Percentiles rank a stretch among this genome's conserved stretches.
Evolutionary conservation across 2,113 vertebrate species (phyloP).

Genomic region (Alaudala cheleensis): DNA sequence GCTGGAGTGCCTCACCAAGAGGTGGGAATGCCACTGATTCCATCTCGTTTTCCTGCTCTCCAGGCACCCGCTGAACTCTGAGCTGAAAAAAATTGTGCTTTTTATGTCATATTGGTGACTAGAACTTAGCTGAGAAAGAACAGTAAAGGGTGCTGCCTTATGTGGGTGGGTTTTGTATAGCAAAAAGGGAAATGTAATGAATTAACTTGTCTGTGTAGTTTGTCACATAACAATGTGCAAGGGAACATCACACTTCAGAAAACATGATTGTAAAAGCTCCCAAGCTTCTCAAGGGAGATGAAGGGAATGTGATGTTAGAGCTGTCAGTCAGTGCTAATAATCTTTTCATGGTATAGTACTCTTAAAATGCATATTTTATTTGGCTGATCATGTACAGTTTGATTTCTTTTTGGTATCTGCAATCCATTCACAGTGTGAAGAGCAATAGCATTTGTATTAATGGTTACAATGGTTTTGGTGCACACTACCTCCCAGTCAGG

Average conservation of each 20-base stretch:
- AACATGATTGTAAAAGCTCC: not conserved
- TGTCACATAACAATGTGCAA: not conserved
- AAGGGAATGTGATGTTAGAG: not conserved
- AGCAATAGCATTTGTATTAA: fast-evolving
- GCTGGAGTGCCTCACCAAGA: not conserved
- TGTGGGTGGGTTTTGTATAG: not conserved
- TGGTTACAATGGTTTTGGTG: not conserved
- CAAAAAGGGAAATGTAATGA: not conserved
- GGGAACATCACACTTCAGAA: not conserved
- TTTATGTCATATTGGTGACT: not conserved
- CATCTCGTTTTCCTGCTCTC: not conserved
- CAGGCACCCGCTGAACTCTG: not conserved
- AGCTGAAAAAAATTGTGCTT: not conserved
- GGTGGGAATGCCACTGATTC: not conserved
- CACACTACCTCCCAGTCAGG: not conserved
- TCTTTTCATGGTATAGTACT: not conserved
- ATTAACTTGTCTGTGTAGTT: not conserved
- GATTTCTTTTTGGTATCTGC: not conserved
- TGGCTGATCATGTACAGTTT: not conserved
- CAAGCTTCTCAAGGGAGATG: not conserved
- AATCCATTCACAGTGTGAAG: not conserved
- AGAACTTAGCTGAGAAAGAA: not conserved
- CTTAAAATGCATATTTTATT: not conserved
- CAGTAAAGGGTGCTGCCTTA: not conserved
- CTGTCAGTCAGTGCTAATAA: not conserved